Evolutionary conservation across 2,888 invertebrate genomes (phyloP), one percentile per base, ranked within the genome.

Genomic region (Drosophila paracracens): DNA sequence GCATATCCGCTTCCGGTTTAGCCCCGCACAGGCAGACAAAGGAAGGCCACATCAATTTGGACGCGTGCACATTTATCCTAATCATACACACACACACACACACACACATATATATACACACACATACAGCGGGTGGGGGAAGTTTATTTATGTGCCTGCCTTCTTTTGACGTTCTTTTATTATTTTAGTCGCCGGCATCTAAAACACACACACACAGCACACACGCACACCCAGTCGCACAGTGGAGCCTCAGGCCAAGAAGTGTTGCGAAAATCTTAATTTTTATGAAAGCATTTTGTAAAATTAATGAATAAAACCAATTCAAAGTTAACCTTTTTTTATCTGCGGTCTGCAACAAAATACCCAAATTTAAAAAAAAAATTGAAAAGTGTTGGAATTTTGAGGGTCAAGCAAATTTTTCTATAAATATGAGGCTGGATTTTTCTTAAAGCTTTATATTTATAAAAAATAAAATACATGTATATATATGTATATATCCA

Each of bases 41-140:
- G 73, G 67, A 71, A 70, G 79, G 83, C 83, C 83, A 83, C 87
- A 87, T 87, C 83, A 87, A 87, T 84, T 84, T 84, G 79, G 85
- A 81, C 83, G 83, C 84, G 79, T 85, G 84, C 82, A 87, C 86
- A 86, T 89, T 89, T 86, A 89, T 89, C 87, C 86, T 89, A 84
- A 86, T 86, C 87, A 78, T 82, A 85, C 78, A 74, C 79, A 73
- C 72, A 77, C 52, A 60, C 52, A 60, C 38, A 21, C 21, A 38
- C 43, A 50, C 48, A 40, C 50, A 56, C 58, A 52, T 51, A 57
- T 62, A 51, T 57, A 66, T 59, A 51, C 35, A 38, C 52, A 50
- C 40, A 50, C 18, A 51, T 33, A 33, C 40, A 33, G 16, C 16
- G n/a, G 60, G 52, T 36, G 43, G 62, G 69, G 67, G 70, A 29